These are phyloP conservation scores for Loxodonta africana DNA, from an alignment of 2,113 vertebrate genomes.

Conservation along the genomic window DNA sequence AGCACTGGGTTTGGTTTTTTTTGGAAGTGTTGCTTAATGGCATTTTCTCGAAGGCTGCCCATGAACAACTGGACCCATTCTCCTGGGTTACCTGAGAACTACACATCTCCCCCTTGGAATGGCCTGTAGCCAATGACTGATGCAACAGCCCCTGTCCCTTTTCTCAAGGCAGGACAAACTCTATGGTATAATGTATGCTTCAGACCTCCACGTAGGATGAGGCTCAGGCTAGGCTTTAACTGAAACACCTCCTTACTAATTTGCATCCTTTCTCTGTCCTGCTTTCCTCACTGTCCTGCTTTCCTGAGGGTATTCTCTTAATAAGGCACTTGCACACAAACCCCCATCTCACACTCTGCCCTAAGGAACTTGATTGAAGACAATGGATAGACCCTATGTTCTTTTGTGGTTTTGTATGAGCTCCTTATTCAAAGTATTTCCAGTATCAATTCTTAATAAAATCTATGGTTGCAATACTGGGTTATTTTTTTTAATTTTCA, in stretches of 20 bases:
- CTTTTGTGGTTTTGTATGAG: background rate
- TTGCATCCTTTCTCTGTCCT: background rate
- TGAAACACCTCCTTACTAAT: background rate
- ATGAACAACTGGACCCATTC: background rate
- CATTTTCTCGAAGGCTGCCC: background rate
- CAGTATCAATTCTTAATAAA: constrained; percentile 30
- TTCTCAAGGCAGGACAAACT: background rate
- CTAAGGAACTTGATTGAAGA: background rate
- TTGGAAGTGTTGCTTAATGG: background rate
- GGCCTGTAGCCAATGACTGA: background rate
- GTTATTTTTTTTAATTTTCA: constrained; percentile 6
- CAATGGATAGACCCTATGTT: background rate
- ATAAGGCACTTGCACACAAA: background rate
- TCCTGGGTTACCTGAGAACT: background rate
- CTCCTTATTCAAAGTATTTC: constrained; percentile 45
- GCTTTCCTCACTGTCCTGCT: background rate
- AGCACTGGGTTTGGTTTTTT: too few species aligned
- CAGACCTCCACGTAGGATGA: background rate
- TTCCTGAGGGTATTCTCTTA: background rate
- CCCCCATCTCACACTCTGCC: background rate
- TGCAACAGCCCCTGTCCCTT: background rate
- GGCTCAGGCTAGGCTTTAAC: background rate
- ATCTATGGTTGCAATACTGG: background rate
- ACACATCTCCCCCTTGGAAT: background rate
- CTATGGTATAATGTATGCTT: background rate